Percentiles rank a stretch among this genome's conserved stretches.
Evolutionary conservation across 1,140 invertebrate genomes (phyloP).

Genomic region (Hyposmocoma kahamanoa): DNA sequence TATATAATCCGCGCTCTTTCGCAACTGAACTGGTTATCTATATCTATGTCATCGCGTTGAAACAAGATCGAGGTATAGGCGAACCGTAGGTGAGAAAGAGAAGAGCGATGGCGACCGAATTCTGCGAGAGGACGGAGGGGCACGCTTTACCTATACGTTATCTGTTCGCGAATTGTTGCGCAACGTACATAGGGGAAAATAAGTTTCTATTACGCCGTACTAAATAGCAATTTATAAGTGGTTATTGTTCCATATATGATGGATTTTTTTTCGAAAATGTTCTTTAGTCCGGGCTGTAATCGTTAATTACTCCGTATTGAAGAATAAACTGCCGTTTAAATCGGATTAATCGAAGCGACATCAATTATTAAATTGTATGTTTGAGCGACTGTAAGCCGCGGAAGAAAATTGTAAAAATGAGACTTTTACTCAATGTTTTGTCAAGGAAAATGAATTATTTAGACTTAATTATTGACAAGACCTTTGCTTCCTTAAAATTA

Average conservation of each 20-base stretch:
- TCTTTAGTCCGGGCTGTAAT: neutral
- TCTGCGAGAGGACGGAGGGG: slow-evolving; percentile 65
- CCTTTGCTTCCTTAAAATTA: slow-evolving; percentile 10
- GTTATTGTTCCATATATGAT: neutral
- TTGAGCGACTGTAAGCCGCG: slow-evolving; percentile 43
- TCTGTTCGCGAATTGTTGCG: slow-evolving; percentile 70
- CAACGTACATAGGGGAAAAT: slow-evolving; percentile 59
- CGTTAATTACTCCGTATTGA: neutral
- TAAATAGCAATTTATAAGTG: neutral
- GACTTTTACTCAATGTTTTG: slow-evolving; percentile 13
- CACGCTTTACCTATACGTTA: slow-evolving; percentile 53
- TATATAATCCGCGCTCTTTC: slow-evolving; percentile 72
- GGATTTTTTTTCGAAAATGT: neutral
- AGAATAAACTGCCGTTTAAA: slow-evolving; percentile 21
- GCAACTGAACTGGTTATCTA: slow-evolving; percentile 64
- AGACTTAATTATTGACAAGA: slow-evolving; percentile 16
- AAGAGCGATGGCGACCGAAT: slow-evolving; percentile 36
- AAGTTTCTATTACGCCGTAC: slow-evolving; percentile 34
- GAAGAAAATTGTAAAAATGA: slow-evolving; percentile 24
- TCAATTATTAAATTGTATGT: slow-evolving; percentile 37
- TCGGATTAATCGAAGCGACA: slow-evolving; percentile 25
- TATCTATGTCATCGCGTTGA: slow-evolving; percentile 61
- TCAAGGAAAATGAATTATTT: slow-evolving; percentile 13
- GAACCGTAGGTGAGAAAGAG: slow-evolving; percentile 28
- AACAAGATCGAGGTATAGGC: slow-evolving; percentile 27